These are phyloP conservation scores for Chelidonichthys spinosus DNA, from an alignment of 2,797 vertebrate species.

Conservation along the genomic window DNA sequence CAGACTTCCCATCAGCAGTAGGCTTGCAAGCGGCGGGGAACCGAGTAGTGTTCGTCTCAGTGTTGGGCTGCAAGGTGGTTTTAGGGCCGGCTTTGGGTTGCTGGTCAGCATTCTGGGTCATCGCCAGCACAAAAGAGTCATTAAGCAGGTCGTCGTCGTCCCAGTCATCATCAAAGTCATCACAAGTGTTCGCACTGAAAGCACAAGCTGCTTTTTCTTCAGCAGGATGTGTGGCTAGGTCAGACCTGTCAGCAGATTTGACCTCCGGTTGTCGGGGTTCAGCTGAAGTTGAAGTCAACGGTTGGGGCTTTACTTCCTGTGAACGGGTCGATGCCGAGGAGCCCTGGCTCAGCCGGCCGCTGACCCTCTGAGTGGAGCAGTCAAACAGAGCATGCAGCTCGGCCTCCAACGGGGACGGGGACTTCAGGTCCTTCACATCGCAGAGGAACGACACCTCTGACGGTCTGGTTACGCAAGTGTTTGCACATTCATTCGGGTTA, in stretches of 20 bases:
- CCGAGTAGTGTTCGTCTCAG: conserved; percentile 33
- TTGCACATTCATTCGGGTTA: conserved; percentile 39
- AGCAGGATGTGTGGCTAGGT: conserved; percentile 18
- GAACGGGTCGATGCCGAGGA: conserved; percentile 67
- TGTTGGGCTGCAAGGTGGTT: conserved; percentile 32
- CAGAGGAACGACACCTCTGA: conserved; percentile 49
- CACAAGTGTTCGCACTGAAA: conserved; percentile 32
- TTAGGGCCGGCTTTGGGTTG: conserved; percentile 41
- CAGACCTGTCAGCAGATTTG: conserved; percentile 14
- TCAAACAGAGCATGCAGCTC: conserved; percentile 94
- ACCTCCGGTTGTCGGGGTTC: conserved; percentile 12
- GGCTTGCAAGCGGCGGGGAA: conserved; percentile 33
- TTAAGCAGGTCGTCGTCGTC: conserved; percentile 90
- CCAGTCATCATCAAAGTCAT: conserved; percentile 90
- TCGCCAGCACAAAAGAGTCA: conserved; percentile 87
- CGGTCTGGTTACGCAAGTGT: conserved; percentile 34
- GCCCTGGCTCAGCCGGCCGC: conserved; percentile 86
- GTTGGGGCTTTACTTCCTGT: conserved; percentile 54
- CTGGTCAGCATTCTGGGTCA: conserved; percentile 83
- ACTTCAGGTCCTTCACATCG: conserved; percentile 40
- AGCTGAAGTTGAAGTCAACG: neutral
- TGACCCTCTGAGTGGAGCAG: conserved; percentile 90
- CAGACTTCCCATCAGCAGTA: conserved; percentile 18
- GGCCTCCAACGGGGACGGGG: conserved; percentile 81
- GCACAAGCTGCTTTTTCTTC: conserved; percentile 17